Evolutionary conservation across 2,888 invertebrate genomes (phyloP), one percentile per base, ranked within the genome.

Genomic region (Agrenia bidenticulata): DNA sequence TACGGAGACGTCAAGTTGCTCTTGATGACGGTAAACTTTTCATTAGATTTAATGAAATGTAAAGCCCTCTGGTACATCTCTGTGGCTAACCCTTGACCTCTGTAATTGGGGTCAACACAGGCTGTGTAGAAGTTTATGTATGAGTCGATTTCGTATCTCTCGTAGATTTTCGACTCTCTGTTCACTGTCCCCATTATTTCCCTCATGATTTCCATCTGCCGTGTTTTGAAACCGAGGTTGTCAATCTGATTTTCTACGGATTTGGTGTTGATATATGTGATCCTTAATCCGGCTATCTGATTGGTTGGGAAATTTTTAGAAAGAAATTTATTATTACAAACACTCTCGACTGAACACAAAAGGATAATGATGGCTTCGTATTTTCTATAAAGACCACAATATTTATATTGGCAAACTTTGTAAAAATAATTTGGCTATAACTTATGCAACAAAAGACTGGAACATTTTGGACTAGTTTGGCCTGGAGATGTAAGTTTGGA

Each of bases 171-270:
- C 5, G 49, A 1, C 13, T 50, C 17, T 24, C 4, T n/a, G 13
- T 60, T 60, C 1, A 60, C 60, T 19, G 49, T 60, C 15, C 60
- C 60, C 60, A 60, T 60, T 0, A 60, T 32, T 32, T 19, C 13
- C n/a, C 5, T 45, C 51, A 60, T 60, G 45, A 27, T 50, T 60
- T 60, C 32, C 60, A 60, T 60, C 21, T 60, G 60, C n/a, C 27
- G 24, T 7, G 60, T 60, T 19, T 60, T 50, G 17, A 60, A 60
- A n/a, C 50, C 50, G 1, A 60, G 49, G 42, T 60, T 17, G 13
- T 0, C n/a, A 17, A 60, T 23, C 4, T 32, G 0, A 13, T 27
- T 15, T 5, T 60, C 60, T 1, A 60, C 19, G 2, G 19, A 5
- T 55, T 55, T 55, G 32, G 7, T 19, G 9, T 55, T 21, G 2